These are phyloP conservation scores for Norana najaformis DNA, from an alignment of 2,888 invertebrate genomes.

Conservation along the genomic window DNA sequence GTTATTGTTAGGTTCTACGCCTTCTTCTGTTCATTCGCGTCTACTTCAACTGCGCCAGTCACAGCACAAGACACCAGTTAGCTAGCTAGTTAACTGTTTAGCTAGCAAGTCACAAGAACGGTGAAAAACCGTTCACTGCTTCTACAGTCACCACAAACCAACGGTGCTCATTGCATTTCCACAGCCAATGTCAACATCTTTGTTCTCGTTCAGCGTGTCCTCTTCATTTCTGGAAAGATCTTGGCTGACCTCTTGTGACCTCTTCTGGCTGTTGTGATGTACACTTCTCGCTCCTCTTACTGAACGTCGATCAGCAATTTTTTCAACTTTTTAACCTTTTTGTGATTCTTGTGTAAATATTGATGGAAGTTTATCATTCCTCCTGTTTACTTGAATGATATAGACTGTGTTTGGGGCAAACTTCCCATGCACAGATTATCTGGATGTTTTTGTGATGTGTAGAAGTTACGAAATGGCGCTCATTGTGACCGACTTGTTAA, in stretches of 20 bases:
- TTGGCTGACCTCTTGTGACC: not conserved
- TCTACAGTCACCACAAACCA: not conserved
- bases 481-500: not conserved
- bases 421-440: not conserved
- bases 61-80: conserved; percentile 18
- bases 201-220: not conserved
- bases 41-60: conserved; percentile 6
- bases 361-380: not conserved
- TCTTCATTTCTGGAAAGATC: not conserved
- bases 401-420: not conserved
- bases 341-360: conserved; percentile 13
- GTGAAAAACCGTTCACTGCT: not conserved
- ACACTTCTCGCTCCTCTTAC: not conserved
- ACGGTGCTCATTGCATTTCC: not conserved
- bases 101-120: not conserved
- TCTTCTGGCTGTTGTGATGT: conserved; percentile 13
- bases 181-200: conserved; percentile 10
- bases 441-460: not conserved
- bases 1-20: conserved; percentile 7
- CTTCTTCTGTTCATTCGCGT: not conserved
- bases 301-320: not conserved
- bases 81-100: conserved; percentile 18
- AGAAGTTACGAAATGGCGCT: not conserved
- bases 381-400: not conserved
- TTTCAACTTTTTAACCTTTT: no score